Evolutionary conservation across 2,113 vertebrate genomes (phyloP).

Genomic region (Ibidorhyncha struthersii): DNA sequence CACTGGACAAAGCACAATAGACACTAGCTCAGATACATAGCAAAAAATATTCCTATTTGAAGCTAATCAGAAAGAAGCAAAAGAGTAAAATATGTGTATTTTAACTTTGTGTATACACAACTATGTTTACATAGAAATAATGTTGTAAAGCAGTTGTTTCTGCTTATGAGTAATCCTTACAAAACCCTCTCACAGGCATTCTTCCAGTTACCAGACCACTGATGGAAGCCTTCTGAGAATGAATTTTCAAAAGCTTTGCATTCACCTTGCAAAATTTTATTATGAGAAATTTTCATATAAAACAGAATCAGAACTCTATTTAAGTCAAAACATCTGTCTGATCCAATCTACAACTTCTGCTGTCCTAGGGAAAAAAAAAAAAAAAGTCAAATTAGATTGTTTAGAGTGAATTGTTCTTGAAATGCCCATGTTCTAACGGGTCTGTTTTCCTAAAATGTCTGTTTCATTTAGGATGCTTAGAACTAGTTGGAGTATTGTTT

Average conservation of each 20-base stretch:
- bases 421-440: background rate
- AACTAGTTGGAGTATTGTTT: background rate
- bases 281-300: background rate
- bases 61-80: background rate
- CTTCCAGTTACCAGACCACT: background rate
- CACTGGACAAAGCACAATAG: background rate
- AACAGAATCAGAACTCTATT: background rate
- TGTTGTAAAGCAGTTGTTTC: background rate
- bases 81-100: background rate
- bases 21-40: background rate
- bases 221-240: background rate
- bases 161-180: background rate
- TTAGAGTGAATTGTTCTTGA: background rate
- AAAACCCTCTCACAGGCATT: background rate
- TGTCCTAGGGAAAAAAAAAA: background rate
- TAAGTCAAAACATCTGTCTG: background rate
- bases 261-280: background rate
- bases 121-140: background rate
- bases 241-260: background rate
- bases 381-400: background rate
- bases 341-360: background rate
- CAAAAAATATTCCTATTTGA: background rate
- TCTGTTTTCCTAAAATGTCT: background rate
- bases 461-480: background rate
- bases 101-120: background rate